Evolutionary conservation across 2,797 vertebrate genomes (phyloP), one percentile per base, ranked within the genome.

Genomic region (Lophius americanus): DNA sequence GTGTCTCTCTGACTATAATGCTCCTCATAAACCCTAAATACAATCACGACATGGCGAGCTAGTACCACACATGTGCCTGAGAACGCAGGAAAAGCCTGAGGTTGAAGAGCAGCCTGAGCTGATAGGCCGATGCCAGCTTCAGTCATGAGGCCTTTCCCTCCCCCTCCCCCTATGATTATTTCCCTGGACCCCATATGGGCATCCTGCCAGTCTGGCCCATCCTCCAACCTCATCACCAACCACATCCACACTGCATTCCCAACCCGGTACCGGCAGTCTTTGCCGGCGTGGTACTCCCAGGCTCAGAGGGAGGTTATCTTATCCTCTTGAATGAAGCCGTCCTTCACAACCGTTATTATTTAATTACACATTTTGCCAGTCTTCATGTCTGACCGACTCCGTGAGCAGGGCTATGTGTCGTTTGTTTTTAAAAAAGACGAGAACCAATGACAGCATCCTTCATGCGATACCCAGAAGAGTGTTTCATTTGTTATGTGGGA

Each of bases 161-260:
- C 43, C 64, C 82, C 66, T 67, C 78, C 85, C 82, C 73, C 81
- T 47, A 69, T 36, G 61, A 84, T 88, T 91, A 88, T 87, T 88
- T 88, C 81, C 85, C 83, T 72, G 85, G 83, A 83, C 87, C 81
- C 88, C 84, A 75, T 75, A 54, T 81, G 89, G 90, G 91, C 90
- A 76, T 51, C 49, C 43, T 88, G 90, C 90, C 85, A 84, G 77
- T 69, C 71, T 52, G 38, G 75, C 87, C 88, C 85, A 83, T 86
- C 89, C 81, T 84, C 86, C 49, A 88, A 66, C 78, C 72, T 72
- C 77, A 75, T 65, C 68, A 67, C 76, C 76, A 76, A 43, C 78
- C 76, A 75, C 58, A 57, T 74, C 36, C 79, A 80, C 41, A 44
- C 76, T 62, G 73, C 76, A 36, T 65, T 65, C 44, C 61, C 70